A percentile compares a stretch with the other conserved stretches of the same genome.
These are phyloP conservation scores for Lypha dubia DNA, from an alignment of 2,888 invertebrate genomes.

Conservation along the genomic window DNA sequence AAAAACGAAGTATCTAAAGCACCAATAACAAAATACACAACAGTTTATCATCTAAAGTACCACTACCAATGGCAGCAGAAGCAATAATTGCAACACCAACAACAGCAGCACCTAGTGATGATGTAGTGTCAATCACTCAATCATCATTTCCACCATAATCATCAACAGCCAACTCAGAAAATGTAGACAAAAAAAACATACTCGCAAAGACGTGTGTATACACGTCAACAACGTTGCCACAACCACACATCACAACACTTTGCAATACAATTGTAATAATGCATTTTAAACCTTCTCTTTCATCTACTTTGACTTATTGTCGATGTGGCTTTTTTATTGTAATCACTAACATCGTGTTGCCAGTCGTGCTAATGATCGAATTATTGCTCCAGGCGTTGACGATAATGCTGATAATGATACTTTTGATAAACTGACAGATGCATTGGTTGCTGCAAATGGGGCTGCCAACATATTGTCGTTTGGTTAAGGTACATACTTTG, in stretches of 20 bases:
- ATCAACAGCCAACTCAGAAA: slow-evolving; percentile 34
- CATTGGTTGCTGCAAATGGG: slow-evolving; percentile 73
- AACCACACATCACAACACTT: slow-evolving; percentile 27
- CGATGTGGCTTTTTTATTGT: slow-evolving; percentile 7
- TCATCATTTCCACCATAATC: slow-evolving; percentile 55
- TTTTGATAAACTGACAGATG: slow-evolving; percentile 74
- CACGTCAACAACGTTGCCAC: slow-evolving; percentile 18
- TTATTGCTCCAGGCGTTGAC: slow-evolving; percentile 79
- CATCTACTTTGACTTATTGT: slow-evolving; percentile 32
- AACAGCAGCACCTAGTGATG: slow-evolving; percentile 73
- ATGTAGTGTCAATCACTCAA: slow-evolving; percentile 72
- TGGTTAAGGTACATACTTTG: too few relatives aligned
- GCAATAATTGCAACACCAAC: slow-evolving; percentile 69
- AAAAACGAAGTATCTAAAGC: slow-evolving; percentile 44
- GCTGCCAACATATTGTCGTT: too few relatives aligned
- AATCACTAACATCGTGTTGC: slow-evolving; percentile 48
- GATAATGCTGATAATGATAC: slow-evolving; percentile 72
- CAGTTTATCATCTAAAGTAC: slow-evolving; percentile 39
- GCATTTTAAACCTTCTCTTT: slow-evolving; percentile 58
- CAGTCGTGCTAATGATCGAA: slow-evolving; percentile 82
- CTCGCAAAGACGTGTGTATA: background rate
- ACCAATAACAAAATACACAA: slow-evolving; percentile 44
- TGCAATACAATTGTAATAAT: slow-evolving; percentile 49
- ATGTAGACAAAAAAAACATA: slow-evolving; percentile 3
- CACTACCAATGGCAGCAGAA: slow-evolving; percentile 27